A percentile compares a stretch with the other conserved stretches of the same genome.
Conservation (phyloP, 2,888 invertebrate genomes). For the Folsomia manolachei region DNA sequence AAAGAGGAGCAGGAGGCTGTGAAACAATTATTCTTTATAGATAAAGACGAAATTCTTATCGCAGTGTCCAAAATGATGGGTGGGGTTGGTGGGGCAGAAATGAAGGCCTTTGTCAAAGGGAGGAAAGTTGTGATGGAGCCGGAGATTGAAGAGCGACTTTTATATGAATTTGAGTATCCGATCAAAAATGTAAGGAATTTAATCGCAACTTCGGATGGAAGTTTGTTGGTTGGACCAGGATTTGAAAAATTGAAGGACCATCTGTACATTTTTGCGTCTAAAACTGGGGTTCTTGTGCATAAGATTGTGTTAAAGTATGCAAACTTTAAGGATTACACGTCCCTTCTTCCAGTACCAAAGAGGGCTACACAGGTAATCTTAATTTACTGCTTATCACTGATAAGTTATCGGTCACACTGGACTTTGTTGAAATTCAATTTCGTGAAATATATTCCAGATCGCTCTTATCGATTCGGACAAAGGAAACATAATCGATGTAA, state of each 20-base stretch:
- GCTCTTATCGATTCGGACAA: conserved; percentile 88
- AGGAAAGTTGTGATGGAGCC: conserved; percentile 52
- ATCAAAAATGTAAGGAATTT: conserved; percentile 72
- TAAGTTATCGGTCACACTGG: too few species aligned
- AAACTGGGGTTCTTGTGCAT: conserved; percentile 65
- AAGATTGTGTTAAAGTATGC: conserved; percentile 59
- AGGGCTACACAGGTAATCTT: conserved; percentile 57
- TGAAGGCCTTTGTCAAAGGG: conserved; percentile 42
- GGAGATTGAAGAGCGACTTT: conserved; percentile 53
- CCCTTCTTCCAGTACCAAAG: conserved; percentile 76
- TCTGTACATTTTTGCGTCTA: conserved; percentile 76
- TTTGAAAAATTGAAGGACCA: conserved; percentile 82
- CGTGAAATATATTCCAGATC: conserved; percentile 64
- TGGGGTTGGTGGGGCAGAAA: conserved; percentile 51
- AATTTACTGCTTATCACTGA: background rate
- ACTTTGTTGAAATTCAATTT: background rate
- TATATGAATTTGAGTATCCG: conserved; percentile 79
- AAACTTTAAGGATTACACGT: conserved; percentile 64
- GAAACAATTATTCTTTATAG: conserved; percentile 70
- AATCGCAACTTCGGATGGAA: conserved; percentile 77
- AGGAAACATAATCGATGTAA: conserved; percentile 84
- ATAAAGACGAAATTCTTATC: conserved; percentile 71
- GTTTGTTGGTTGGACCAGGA: conserved; percentile 72
- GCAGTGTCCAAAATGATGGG: conserved; percentile 68
- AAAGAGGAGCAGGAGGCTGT: conserved; percentile 80